These are phyloP conservation scores for Pedetes capensis DNA, from an alignment of 2,113 vertebrate genomes.

Conservation along the genomic window DNA sequence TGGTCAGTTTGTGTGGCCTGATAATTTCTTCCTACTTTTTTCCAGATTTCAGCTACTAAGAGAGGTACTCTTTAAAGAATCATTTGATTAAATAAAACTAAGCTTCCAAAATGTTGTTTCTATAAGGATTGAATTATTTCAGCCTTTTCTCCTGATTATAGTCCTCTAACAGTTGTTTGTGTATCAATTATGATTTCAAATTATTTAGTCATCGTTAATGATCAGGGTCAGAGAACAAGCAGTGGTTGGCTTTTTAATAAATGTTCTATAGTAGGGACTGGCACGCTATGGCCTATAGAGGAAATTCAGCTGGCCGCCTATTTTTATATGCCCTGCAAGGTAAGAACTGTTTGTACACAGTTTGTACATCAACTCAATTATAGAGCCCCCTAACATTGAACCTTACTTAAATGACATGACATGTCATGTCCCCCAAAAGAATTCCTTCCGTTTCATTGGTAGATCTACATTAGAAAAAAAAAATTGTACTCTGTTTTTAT, in stretches of 20 bases:
- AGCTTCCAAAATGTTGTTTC: background rate
- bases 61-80: background rate
- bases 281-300: background rate
- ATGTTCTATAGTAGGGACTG: background rate
- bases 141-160: background rate
- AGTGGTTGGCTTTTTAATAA: background rate
- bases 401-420: background rate
- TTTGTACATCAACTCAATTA: background rate
- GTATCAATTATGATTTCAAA: background rate
- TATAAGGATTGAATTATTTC: background rate
- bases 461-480: background rate
- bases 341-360: background rate
- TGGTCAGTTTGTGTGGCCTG: background rate
- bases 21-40: slow-evolving; percentile 8
- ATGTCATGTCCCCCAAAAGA: background rate
- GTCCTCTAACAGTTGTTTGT: background rate
- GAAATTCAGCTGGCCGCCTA: background rate
- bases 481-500: background rate
- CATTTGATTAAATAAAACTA: background rate
- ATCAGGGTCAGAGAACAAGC: background rate
- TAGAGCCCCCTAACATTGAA: background rate
- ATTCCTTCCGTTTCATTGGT: background rate
- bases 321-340: background rate
- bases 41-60: slow-evolving; percentile 5
- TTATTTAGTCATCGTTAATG: background rate